phyloP scores from a whole-genome alignment of 1,140 invertebrate genomes.

The Oryctes rhinoceros region DNA sequence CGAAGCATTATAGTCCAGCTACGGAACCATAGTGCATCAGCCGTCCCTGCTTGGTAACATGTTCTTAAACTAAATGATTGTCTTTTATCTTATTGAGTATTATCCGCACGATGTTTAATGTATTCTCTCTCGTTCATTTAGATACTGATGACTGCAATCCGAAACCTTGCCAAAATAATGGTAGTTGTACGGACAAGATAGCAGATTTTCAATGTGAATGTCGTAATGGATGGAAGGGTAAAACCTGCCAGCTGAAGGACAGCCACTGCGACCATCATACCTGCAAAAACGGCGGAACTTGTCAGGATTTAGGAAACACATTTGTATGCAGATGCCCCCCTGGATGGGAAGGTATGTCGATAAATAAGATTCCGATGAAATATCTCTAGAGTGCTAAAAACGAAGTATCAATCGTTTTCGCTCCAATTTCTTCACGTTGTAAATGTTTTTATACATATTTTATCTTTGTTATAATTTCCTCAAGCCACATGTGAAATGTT shows the following conservation, averaged over 20 bases:
- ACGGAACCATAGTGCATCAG: too few relatives aligned
- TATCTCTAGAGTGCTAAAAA: too few relatives aligned
- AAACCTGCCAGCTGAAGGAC: slow-evolving; percentile 73
- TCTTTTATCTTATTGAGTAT: not conserved
- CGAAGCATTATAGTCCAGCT: too few relatives aligned
- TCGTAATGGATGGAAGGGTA: slow-evolving; percentile 79
- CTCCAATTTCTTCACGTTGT: too few relatives aligned
- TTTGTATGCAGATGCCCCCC: slow-evolving; percentile 71
- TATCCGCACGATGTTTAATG: too few relatives aligned
- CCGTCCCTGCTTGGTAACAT: too few relatives aligned
- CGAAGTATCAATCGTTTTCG: too few relatives aligned
- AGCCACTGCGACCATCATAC: slow-evolving; percentile 72
- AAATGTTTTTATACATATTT: too few relatives aligned
- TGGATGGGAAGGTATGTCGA: slow-evolving; percentile 69
- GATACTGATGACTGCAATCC: slow-evolving; percentile 84
- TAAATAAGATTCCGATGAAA: not conserved
- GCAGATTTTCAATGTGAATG: slow-evolving; percentile 80
- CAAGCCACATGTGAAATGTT: too few relatives aligned
- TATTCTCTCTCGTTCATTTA: slow-evolving; percentile 57
- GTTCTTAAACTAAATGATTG: too few relatives aligned
- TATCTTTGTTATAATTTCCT: too few relatives aligned
- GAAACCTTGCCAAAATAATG: slow-evolving; percentile 79
- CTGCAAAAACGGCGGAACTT: slow-evolving; percentile 72
- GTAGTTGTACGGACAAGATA: slow-evolving; percentile 77
- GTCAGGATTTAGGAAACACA: slow-evolving; percentile 71